phyloP scores from a whole-genome alignment of 2,113 vertebrate species.

The Crotophaga sulcirostris region DNA sequence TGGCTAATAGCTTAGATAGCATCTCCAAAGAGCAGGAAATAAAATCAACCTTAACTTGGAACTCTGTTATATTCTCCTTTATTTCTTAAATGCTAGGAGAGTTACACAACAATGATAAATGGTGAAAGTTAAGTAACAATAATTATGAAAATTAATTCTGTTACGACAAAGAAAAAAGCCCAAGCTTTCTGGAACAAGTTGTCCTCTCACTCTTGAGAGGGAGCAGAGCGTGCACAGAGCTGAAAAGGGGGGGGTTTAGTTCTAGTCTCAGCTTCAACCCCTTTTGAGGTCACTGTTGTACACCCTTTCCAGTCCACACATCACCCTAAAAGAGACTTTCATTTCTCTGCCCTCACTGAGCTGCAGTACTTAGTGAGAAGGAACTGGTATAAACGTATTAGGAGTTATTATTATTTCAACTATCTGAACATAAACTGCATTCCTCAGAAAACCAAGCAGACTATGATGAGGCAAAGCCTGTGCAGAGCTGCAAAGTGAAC shows the following conservation, averaged over 20 bases:
- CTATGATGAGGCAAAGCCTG: background rate
- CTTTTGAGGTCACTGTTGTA: background rate
- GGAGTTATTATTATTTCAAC: background rate
- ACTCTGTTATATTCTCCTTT: conserved; percentile 29
- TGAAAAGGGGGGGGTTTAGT: background rate
- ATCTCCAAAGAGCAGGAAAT: conserved; percentile 14
- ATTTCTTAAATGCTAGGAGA: conserved; percentile 16
- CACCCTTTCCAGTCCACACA: background rate
- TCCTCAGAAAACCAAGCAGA: background rate
- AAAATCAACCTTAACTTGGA: conserved; percentile 23
- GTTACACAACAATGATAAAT: background rate
- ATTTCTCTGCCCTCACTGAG: background rate
- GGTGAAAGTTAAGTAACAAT: background rate
- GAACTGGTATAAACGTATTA: background rate
- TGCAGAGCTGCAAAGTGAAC: background rate
- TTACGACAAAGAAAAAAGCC: background rate
- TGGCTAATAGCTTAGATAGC: background rate
- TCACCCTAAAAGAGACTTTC: background rate
- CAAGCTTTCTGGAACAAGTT: background rate
- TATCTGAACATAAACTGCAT: background rate
- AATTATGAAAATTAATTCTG: background rate
- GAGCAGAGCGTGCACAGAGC: background rate
- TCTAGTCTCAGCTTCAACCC: background rate
- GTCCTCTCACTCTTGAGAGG: background rate
- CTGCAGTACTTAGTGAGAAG: background rate